phyloP scores from a whole-genome alignment of 2,888 invertebrate genomes.

The Pogonocherus hispidulus region DNA sequence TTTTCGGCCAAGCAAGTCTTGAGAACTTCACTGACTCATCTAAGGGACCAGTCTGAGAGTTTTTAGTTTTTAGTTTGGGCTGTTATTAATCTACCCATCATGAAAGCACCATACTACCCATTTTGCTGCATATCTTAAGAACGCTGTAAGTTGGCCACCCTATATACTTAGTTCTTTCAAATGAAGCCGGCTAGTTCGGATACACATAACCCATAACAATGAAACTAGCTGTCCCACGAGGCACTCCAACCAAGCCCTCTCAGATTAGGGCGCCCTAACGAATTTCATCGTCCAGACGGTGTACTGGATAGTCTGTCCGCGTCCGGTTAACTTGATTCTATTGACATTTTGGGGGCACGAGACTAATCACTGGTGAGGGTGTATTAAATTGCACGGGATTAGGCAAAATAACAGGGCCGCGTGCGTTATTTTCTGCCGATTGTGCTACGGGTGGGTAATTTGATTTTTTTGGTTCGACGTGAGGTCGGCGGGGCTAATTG shows the following conservation, averaged over 20 bases:
- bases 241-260: conserved; percentile 20
- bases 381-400: conserved; percentile 39
- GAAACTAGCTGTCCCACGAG: conserved; percentile 31
- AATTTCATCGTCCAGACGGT: conserved; percentile 23
- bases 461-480: conserved; percentile 23
- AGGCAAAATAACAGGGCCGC: conserved; percentile 36
- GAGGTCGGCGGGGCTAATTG: background rate
- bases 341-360: conserved; percentile 31
- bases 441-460: conserved; percentile 34
- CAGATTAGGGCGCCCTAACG: conserved; percentile 31
- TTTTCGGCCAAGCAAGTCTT: too few relatives aligned
- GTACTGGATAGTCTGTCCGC: conserved; percentile 27
- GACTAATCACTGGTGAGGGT: conserved; percentile 38
- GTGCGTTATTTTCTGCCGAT: conserved; percentile 35
- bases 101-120: too few relatives aligned
- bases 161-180: background rate
- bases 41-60: too few relatives aligned
- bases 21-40: too few relatives aligned
- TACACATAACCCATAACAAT: conserved; percentile 29
- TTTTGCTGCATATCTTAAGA: too few relatives aligned
- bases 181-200: conserved; percentile 11
- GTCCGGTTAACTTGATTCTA: conserved; percentile 39
- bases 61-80: too few relatives aligned
- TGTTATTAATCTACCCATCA: too few relatives aligned
- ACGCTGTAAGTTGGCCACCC: background rate